These are phyloP conservation scores for Philaenus spumarius DNA, from an alignment of 1,140 invertebrate genomes.

Conservation along the genomic window DNA sequence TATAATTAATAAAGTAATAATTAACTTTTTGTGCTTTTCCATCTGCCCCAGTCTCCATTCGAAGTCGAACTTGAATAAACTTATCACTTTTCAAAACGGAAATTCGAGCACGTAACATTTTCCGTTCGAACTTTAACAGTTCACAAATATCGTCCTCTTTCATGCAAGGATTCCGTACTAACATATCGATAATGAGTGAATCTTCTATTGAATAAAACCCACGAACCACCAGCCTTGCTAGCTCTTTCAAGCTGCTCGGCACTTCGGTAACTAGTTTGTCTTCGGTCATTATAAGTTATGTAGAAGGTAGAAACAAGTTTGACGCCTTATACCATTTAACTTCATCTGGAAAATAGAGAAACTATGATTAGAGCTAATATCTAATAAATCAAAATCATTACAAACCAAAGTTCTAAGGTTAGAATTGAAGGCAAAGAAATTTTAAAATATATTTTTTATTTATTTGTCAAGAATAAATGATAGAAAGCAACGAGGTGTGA, in stretches of 20 bases:
- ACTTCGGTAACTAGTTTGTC: slow-evolving; percentile 69
- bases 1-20: slow-evolving; percentile 97
- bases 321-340: no score
- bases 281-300: slow-evolving; percentile 25
- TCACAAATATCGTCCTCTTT: slow-evolving; percentile 96
- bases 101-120: slow-evolving; percentile 84
- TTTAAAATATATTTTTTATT: no score
- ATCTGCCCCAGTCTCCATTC: slow-evolving; percentile 92
- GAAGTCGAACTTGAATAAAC: slow-evolving; percentile 85
- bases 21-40: slow-evolving; percentile 96
- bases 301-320: no score
- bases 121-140: slow-evolving; percentile 88
- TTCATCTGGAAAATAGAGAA: no score
- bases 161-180: slow-evolving; percentile 93
- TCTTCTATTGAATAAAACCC: slow-evolving; percentile 94
- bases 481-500: no score
- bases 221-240: slow-evolving; percentile 81
- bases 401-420: no score
- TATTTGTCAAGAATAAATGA: no score
- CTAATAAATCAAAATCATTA: no score
- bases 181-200: slow-evolving; percentile 89
- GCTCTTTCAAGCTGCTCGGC: slow-evolving; percentile 81
- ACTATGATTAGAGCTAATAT: no score
- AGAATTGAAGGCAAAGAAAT: no score
- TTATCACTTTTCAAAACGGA: slow-evolving; percentile 85